Conservation (phyloP, 2,888 invertebrate species). For the Spilosoma lubricipeda region DNA sequence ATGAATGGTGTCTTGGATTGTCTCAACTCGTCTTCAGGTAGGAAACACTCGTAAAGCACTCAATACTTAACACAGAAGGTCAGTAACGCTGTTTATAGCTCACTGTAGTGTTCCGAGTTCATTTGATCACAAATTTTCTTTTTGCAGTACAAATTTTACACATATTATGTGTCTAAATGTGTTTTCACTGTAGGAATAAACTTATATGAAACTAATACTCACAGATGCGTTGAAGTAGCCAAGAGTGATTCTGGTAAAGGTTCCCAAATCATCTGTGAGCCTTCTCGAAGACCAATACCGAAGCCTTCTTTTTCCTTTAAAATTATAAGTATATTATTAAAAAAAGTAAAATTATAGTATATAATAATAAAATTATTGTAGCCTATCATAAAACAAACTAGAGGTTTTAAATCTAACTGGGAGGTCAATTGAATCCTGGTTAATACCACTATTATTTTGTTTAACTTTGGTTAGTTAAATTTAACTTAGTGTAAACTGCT, state of each 20-base stretch:
- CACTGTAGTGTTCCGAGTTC: neutral
- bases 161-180: neutral
- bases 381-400: no score
- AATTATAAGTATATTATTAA: neutral
- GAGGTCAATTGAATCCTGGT: no score
- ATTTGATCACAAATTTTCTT: neutral
- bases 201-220: constrained; percentile 48
- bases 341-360: no score
- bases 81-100: neutral
- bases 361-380: no score
- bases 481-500: no score
- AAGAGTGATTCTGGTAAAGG: constrained; percentile 74
- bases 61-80: neutral
- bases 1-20: neutral
- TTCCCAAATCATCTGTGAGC: constrained; percentile 88
- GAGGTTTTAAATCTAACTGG: no score
- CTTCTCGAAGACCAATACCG: constrained; percentile 88
- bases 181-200: neutral
- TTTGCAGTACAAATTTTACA: neutral
- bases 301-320: constrained; percentile 90
- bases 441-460: no score
- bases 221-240: constrained; percentile 59
- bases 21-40: neutral
- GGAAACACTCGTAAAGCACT: no score
- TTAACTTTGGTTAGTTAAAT: no score